Evolutionary conservation across 2,797 vertebrate species (phyloP), one percentile per base, ranked within the genome.

Genomic region (Chelonia mydas): DNA sequence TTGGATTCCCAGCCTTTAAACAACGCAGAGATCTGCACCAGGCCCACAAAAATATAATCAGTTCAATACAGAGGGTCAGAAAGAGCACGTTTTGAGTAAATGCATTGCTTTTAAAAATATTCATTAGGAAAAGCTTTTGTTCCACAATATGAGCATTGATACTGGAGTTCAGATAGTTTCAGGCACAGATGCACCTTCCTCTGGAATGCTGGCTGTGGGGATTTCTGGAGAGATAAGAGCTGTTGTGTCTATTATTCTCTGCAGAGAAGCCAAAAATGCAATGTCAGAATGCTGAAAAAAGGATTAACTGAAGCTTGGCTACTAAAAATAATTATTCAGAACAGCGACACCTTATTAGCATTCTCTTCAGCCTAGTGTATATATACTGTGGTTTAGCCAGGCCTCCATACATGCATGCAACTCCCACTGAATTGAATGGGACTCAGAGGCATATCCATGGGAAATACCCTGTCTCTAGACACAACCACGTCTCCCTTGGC

Each of bases 1-100:
- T 85, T 59, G 54, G 57, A 96, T 96, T 97, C 94, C 97, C 94
- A 97, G 96, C 95, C 88, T 90, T 93, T 83, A 87, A 94, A 65
- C 41, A 79, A 53, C 49, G 68, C 83, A 53, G 93, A 90, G 87
- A 87, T 87, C 85, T 95, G 88, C 28, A 74, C 15, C 53, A 21
- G 84, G 68, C 68, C 45, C 45, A 31, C 74, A 49, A 49, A 77
- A 77, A 91, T 41, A n/a, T 90, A 4, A 95, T 84, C 84, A 89
- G 86, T 81, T 94, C 74, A 87, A 87, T 94, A 94, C 89, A 84
- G 81, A 92, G 79, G 53, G 89, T 87, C 92, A 94, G 51, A 94
- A 95, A 25, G 92, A 91, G 28, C 86, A 89, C 45, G 45, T 77
- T 55, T 93, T 81, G 33, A 76, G 68, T 91, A 95, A 94, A 92